Evolutionary conservation across 2,888 invertebrate species (phyloP), one percentile per base, ranked within the genome.

Genomic region (Phengaris arion): DNA sequence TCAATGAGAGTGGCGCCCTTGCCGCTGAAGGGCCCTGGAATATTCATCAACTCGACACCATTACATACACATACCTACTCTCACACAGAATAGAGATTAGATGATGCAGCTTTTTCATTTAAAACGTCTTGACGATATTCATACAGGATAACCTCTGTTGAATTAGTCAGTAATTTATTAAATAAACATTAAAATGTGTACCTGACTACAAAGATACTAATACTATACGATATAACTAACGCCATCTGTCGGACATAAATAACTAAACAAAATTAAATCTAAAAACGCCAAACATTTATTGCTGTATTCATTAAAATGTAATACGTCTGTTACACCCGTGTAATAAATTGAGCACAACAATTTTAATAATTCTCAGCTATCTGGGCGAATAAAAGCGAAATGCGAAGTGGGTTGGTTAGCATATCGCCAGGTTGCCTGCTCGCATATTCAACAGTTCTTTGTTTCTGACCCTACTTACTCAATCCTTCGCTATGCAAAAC

Each of bases 391-490:
- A 75, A 68, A 69, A 75, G 55, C 69, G 75, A 69, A 68, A 68
- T 57, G 80, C 79, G 79, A 64, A 70, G 77, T 73, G 69, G 74
- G 78, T 84, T 87, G 86, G 89, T 90, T 90, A 89, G 89, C 89
- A 90, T 91, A 90, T 85, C 87, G 87, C 84, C 81, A 89, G 89
- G 87, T 86, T 79, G 87, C 84, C 87, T 86, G 86, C 83, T 89
- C 85, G 92, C 89, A 91, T 91, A 91, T 91, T 91, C 92, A 91
- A 84, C 87, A 88, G 90, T 85, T 86, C 90, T 90, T 91, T 91
- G 90, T 90, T 87, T 83, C 88, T 90, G 91, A 87, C 91, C 91
- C 89, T 90, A 89, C 90, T 89, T 88, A 79, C 78, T 78, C 80
- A 76, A 86, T 85, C 82, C 86, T 86, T 84, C 87, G 84, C 82